Percentiles rank a stretch among this genome's conserved stretches.
Evolutionary conservation across 2,113 vertebrate genomes (phyloP).

Genomic region (Pteronura brasiliensis): DNA sequence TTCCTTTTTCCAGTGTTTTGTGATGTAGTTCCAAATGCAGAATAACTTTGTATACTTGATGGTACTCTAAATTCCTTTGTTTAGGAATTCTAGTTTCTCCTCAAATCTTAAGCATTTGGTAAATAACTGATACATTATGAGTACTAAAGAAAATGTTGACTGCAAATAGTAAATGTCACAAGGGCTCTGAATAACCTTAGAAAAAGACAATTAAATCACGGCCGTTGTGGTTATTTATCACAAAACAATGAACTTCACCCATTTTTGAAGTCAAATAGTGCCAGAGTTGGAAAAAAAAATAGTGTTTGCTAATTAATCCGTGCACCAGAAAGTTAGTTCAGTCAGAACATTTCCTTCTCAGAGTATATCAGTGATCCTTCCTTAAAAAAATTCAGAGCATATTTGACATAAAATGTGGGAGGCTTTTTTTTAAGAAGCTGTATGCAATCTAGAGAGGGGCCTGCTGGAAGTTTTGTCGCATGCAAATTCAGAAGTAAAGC

Average conservation of each 20-base stretch:
- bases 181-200: background rate
- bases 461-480: background rate
- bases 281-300: background rate
- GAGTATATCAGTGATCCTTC: background rate
- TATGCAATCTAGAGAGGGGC: background rate
- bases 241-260: background rate
- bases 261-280: background rate
- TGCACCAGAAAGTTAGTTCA: slow-evolving; percentile 4
- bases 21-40: background rate
- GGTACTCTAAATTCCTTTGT: background rate
- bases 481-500: background rate
- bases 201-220: background rate
- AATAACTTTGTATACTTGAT: background rate
- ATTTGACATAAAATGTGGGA: background rate
- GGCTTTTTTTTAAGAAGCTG: background rate
- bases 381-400: background rate
- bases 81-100: background rate
- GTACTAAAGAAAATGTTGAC: background rate
- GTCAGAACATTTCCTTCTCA: background rate
- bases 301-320: background rate
- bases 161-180: background rate
- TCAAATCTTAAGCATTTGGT: background rate
- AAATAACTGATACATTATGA: background rate
- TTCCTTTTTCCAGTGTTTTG: background rate
- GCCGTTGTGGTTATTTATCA: background rate